Evolutionary conservation across 2,888 invertebrate species (phyloP).

Genomic region (Oasisia sp.): DNA sequence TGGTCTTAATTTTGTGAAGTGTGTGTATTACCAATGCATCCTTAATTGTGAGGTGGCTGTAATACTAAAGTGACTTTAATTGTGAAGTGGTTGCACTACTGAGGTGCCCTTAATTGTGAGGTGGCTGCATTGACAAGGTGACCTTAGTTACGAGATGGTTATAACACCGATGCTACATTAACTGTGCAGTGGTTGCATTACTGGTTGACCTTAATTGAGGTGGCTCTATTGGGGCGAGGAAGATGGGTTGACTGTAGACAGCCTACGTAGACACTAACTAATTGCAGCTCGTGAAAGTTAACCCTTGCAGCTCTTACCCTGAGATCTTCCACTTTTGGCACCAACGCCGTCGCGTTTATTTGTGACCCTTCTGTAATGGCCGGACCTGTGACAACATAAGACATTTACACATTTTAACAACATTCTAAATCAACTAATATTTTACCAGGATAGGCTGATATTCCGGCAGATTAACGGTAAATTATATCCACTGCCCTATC

Average conservation of each 20-base stretch:
- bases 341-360: constrained; percentile 68
- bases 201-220: too few species aligned
- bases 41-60: too few species aligned
- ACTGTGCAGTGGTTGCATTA: too few species aligned
- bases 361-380: constrained; percentile 80
- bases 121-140: too few species aligned
- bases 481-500: not conserved
- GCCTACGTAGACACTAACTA: not conserved
- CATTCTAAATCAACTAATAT: not conserved
- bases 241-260: not conserved
- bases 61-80: too few species aligned
- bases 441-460: not conserved
- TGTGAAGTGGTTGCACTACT: too few species aligned
- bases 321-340: constrained; percentile 47
- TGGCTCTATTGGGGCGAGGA: too few species aligned
- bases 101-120: too few species aligned
- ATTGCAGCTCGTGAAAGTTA: constrained; percentile 8
- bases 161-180: too few species aligned
- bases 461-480: not conserved
- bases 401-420: not conserved
- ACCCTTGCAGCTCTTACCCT: constrained; percentile 45
- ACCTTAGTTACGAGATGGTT: too few species aligned
- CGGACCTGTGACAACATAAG: constrained; percentile 71
- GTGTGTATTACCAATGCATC: too few species aligned
- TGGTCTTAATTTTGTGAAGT: too few species aligned